phyloP scores from a whole-genome alignment of 1,140 invertebrate genomes.

The Lutraria rhynchaena region DNA sequence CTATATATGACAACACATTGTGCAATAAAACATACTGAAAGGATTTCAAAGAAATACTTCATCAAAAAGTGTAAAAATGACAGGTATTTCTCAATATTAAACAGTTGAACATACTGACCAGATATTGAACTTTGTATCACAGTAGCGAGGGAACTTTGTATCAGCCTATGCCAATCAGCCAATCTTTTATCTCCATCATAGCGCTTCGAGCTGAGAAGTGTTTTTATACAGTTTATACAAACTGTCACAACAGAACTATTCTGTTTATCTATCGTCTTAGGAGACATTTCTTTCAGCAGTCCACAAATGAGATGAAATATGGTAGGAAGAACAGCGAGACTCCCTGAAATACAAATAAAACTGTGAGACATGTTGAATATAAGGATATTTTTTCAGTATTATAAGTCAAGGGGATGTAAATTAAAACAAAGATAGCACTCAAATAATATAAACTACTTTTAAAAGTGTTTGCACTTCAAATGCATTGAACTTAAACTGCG shows the following conservation, averaged over 20 bases:
- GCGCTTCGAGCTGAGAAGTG: slow-evolving; percentile 87
- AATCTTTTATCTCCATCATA: slow-evolving; percentile 85
- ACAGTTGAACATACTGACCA: too few species aligned
- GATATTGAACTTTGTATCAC: slow-evolving; percentile 95
- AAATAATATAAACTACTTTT: neutral
- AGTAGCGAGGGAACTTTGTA: slow-evolving; percentile 93
- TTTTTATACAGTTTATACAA: slow-evolving; percentile 88
- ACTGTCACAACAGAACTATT: slow-evolving; percentile 85
- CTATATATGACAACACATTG: too few species aligned
- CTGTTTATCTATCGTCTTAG: slow-evolving; percentile 81
- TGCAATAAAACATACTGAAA: too few species aligned
- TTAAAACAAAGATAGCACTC: neutral
- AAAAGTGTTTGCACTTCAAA: too few species aligned
- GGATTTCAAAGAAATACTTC: neutral
- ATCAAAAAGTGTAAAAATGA: too few species aligned
- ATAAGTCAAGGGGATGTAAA: too few species aligned
- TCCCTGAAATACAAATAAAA: slow-evolving; percentile 84
- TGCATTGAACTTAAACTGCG: too few species aligned
- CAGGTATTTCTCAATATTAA: too few species aligned
- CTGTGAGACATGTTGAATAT: neutral
- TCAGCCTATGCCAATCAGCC: slow-evolving; percentile 89
- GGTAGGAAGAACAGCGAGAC: slow-evolving; percentile 93
- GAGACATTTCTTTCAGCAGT: slow-evolving; percentile 91
- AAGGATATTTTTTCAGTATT: neutral
- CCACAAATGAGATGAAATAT: slow-evolving; percentile 95